Conservation (phyloP, 2,113 vertebrate genomes). For the Carettochelys insculpta region DNA sequence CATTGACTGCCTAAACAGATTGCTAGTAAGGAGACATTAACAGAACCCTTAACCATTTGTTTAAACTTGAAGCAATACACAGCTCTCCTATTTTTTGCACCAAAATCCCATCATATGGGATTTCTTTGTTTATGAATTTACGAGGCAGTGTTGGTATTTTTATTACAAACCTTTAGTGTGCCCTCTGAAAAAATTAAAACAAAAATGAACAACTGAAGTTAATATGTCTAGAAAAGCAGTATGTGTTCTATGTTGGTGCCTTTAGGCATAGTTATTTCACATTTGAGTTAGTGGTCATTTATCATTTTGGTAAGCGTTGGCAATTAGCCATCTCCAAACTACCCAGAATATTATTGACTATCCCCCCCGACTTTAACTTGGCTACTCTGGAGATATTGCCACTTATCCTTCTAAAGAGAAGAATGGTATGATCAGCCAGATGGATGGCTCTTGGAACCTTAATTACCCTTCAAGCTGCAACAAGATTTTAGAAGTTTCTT, state of each 20-base stretch:
- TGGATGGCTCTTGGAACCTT: neutral
- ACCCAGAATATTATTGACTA: neutral
- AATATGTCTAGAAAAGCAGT: neutral
- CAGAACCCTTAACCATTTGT: slow-evolving; percentile 14
- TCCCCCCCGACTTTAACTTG: neutral
- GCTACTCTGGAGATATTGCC: neutral
- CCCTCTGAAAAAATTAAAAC: neutral
- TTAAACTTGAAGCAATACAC: neutral
- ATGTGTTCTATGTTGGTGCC: neutral
- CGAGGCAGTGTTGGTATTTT: neutral
- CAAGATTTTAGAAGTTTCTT: neutral
- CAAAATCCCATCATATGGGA: neutral
- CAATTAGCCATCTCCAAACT: neutral
- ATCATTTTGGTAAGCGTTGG: neutral
- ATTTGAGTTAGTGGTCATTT: neutral
- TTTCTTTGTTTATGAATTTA: neutral
- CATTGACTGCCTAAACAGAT: slow-evolving; percentile 29
- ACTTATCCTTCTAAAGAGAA: neutral
- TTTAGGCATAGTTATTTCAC: neutral
- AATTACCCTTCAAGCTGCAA: neutral
- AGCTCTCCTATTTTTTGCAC: neutral
- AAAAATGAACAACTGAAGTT: neutral
- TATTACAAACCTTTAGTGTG: neutral
- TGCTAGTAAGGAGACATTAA: slow-evolving; percentile 23
- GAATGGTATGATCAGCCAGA: neutral